phyloP scores from a whole-genome alignment of 2,797 vertebrate genomes.

The Astyanax mexicanus region DNA sequence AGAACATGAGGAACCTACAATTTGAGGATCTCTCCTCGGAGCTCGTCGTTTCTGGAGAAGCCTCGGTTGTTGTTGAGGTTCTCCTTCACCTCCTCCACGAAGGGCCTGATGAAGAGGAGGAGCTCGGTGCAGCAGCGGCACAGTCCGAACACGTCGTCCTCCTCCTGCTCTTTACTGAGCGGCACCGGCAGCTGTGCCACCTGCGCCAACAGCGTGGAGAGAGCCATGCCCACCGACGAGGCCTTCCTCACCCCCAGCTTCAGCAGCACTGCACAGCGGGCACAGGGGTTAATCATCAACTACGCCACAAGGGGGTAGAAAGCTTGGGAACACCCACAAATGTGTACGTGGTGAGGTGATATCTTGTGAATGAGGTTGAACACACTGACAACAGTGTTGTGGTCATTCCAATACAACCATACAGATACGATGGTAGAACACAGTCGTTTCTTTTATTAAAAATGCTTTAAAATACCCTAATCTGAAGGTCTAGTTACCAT shows the following conservation, averaged over 20 bases:
- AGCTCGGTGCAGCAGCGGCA: conserved; percentile 87
- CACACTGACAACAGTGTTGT: no score
- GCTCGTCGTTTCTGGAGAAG: conserved; percentile 74
- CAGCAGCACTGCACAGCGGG: conserved; percentile 81
- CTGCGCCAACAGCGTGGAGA: conserved; percentile 89
- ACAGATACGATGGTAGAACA: no score
- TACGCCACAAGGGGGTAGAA: no score
- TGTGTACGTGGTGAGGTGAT: no score
- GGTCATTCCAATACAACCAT: no score
- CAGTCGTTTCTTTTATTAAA: no score
- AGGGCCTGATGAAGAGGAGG: conserved; percentile 84
- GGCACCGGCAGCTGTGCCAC: conserved; percentile 88
- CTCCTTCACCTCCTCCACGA: conserved; percentile 83
- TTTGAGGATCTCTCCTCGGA: conserved; percentile 89
- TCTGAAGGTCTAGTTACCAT: no score
- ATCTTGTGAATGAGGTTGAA: no score
- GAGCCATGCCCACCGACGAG: conserved; percentile 89
- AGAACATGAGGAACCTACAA: conserved; percentile 91
- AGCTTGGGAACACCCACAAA: no score
- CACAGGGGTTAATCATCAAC: no score
- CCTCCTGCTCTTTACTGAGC: conserved; percentile 86
- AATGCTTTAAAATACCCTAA: no score
- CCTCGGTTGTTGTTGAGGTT: conserved; percentile 58
- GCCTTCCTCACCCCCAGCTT: conserved; percentile 86
- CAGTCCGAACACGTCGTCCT: conserved; percentile 85